These are phyloP conservation scores for Eclectus roratus DNA, from an alignment of 2,113 vertebrate species.

Conservation along the genomic window DNA sequence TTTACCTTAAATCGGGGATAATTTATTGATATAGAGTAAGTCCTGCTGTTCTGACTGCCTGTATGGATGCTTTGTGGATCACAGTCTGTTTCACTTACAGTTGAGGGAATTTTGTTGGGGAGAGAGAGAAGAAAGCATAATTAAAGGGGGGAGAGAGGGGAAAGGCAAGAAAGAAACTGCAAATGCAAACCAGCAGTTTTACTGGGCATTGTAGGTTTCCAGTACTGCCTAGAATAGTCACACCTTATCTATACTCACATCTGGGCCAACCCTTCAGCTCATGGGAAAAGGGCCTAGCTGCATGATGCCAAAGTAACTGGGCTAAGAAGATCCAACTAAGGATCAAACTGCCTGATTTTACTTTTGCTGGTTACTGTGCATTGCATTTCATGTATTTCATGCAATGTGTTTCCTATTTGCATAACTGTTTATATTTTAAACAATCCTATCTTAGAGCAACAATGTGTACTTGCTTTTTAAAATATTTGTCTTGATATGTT, in stretches of 20 bases:
- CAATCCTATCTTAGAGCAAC: slow-evolving; percentile 73
- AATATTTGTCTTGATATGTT: slow-evolving; percentile 78
- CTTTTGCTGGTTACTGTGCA: slow-evolving; percentile 48
- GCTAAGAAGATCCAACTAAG: not conserved
- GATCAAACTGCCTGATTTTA: not conserved
- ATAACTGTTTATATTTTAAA: slow-evolving; percentile 75
- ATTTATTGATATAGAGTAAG: not conserved
- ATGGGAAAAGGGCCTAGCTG: not conserved
- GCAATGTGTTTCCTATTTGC: slow-evolving; percentile 79
- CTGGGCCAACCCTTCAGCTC: not conserved
- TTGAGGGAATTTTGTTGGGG: not conserved
- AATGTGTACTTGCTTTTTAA: slow-evolving; percentile 72
- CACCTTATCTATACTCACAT: not conserved
- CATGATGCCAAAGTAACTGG: not conserved
- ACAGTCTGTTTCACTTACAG: not conserved
- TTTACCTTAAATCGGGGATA: not conserved
- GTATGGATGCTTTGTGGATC: not conserved
- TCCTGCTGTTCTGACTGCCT: not conserved
- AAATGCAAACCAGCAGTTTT: not conserved
- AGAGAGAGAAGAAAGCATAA: not conserved
- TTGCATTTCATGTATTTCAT: slow-evolving; percentile 61
- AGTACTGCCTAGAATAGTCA: not conserved
- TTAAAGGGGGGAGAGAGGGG: too few species aligned
- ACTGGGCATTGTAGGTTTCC: not conserved
- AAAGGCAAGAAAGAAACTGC: not conserved